phyloP scores from a whole-genome alignment of 2,113 vertebrate species.

The Hemiscyllium ocellatum region DNA sequence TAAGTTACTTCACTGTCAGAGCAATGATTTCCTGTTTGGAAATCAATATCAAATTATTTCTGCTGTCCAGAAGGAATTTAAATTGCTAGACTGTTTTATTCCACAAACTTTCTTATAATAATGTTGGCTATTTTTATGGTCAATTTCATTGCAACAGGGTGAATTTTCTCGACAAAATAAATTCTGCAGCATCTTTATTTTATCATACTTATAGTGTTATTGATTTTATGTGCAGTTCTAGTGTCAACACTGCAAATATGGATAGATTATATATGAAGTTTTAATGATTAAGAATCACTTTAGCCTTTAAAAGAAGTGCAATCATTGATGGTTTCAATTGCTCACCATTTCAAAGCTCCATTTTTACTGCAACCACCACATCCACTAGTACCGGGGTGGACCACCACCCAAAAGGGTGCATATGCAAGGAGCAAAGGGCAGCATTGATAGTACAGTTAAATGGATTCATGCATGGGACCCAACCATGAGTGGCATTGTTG shows the following conservation, averaged over 20 bases:
- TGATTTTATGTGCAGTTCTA: not conserved
- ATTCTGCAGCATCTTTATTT: not conserved
- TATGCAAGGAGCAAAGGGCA: not conserved
- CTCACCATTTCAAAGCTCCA: not conserved
- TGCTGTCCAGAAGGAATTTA: not conserved
- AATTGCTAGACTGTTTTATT: not conserved
- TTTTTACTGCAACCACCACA: not conserved
- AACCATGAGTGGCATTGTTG: not conserved
- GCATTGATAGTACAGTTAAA: not conserved
- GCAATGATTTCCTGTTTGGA: not conserved
- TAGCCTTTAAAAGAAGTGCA: not conserved
- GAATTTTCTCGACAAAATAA: not conserved
- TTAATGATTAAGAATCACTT: not conserved
- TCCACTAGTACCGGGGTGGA: not conserved
- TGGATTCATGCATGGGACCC: not conserved
- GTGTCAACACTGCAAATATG: not conserved
- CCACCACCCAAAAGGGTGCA: not conserved
- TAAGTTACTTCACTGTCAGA: not conserved
- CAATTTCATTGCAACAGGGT: not conserved
- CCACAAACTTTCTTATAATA: not conserved
- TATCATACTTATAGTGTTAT: not conserved
- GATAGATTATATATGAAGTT: not conserved
- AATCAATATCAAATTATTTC: not conserved
- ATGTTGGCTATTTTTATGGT: not conserved
- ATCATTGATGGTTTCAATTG: not conserved